A percentile compares a stretch with the other conserved stretches of the same genome.
Conservation (phyloP, 2,113 vertebrate genomes). For the Hassar affinis region DNA sequence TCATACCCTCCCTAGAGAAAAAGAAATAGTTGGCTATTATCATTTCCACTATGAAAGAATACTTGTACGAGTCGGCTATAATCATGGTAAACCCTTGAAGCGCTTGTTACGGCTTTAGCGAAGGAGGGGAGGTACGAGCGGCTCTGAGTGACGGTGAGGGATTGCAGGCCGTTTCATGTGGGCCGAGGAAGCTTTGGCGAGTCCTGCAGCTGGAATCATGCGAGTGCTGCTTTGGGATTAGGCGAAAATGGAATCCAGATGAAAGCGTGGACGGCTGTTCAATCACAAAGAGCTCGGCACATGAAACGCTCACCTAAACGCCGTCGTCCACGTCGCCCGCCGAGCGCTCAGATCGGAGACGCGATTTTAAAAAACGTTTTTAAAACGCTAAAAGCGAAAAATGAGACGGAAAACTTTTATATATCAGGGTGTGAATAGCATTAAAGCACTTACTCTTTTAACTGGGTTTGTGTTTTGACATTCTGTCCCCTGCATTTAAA, state of each 20-base stretch:
- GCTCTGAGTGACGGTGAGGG: conserved; percentile 49
- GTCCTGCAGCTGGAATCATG: conserved; percentile 51
- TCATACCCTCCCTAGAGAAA: conserved; percentile 15
- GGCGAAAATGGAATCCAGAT: conserved; percentile 55
- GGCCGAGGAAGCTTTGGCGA: conserved; percentile 45
- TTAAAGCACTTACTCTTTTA: background rate
- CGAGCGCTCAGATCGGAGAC: background rate
- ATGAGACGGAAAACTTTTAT: too few relatives aligned
- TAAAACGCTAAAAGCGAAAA: background rate
- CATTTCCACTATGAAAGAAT: conserved; percentile 27
- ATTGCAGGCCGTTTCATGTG: conserved; percentile 53
- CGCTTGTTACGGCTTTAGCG: conserved; percentile 26
- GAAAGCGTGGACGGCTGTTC: conserved; percentile 44
- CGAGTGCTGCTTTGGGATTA: conserved; percentile 54
- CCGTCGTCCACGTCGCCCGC: conserved; percentile 18
- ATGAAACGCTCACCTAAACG: conserved; percentile 31
- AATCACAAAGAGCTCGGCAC: conserved; percentile 23
- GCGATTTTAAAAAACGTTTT: background rate
- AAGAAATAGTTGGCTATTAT: conserved; percentile 51
- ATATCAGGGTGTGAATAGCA: too few relatives aligned
- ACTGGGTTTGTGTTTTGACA: background rate
- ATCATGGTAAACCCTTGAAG: conserved; percentile 1
- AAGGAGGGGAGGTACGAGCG: conserved; percentile 23
- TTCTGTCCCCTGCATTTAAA: too few relatives aligned
- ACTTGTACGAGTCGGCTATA: background rate